Conservation (phyloP, 2,888 invertebrate genomes). For the Dendrolimus houi region DNA sequence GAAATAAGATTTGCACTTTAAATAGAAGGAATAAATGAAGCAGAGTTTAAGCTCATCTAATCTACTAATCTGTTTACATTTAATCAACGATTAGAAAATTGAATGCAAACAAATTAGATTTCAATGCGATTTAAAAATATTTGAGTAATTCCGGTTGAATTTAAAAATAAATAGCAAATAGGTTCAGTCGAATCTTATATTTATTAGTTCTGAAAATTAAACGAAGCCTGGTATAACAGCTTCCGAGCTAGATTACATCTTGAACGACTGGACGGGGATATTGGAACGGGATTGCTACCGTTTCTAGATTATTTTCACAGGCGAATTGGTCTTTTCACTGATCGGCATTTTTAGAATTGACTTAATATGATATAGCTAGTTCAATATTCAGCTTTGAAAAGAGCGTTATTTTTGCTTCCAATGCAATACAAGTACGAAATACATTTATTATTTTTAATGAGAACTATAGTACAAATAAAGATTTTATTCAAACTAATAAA, state of each 20-base stretch:
- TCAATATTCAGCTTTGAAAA: no score
- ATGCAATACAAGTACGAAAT: no score
- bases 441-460: no score
- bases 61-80: no score
- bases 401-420: no score
- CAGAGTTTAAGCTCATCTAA: no score
- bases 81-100: no score
- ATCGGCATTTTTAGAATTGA: slow-evolving; percentile 11
- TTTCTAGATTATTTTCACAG: slow-evolving; percentile 9
- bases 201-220: slow-evolving; percentile 38
- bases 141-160: neutral
- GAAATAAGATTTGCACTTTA: no score
- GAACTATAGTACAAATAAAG: no score
- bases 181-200: slow-evolving; percentile 13
- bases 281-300: slow-evolving; percentile 19
- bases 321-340: slow-evolving; percentile 10
- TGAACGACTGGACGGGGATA: slow-evolving; percentile 18
- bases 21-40: no score
- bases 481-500: no score
- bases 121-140: neutral
- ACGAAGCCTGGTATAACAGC: slow-evolving; percentile 22
- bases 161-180: neutral
- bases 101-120: neutral
- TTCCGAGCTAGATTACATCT: slow-evolving; percentile 31
- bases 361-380: neutral